Base-by-base conservation (phyloP, 2,888 invertebrate species). In the Chrysolina haemoptera region DNA sequence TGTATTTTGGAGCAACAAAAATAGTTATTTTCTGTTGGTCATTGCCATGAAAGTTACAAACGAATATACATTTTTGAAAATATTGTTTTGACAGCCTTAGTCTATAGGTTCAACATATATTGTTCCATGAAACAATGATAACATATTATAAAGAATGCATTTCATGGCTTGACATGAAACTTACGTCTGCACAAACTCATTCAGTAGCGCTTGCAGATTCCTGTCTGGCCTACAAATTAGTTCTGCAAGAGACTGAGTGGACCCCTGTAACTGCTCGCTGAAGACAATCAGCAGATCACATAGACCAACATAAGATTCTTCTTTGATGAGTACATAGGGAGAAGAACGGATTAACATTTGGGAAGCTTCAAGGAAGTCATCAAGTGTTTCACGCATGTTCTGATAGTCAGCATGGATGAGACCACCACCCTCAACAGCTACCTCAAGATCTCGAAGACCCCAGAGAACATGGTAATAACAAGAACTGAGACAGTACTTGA, bases 231-330 rank as follows among this genome's bases (percentile, higher is more conserved):
- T 94, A 85, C 94, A 94, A 75, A 95, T 93, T 69, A 98, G 90
- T 77, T 89, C 85, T 82, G 88, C 82, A 80, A 90, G 88, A 84
- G 90, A 86, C 80, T 88, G 86, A 80, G 80, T 76, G 53, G 22
- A 76, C 22, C 71, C 79, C 70, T 69, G 72, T 27, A 82, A 55
- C 62, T 82, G 82, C 68, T 82, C 82, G 62, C 82, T 82, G 90
- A 98, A 99, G 81, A 97, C 92, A 16, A 99, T 94, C 82, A 99
- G 90, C 81, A 98, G 90, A 90, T 99, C 99, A 89, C 99, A 99
- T 69, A 99, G 92, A n/a, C 96, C 95, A 75, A 75, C 66, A 27
- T 75, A 75, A 9, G 75, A 64, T 62, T 75, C 75, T 53, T 75
- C 75, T 71, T 93, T 92, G 76, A 95, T 92, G 67, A 91, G 89